Percentiles rank a stretch among this genome's conserved stretches.
phyloP scores from a whole-genome alignment of 2,113 vertebrate genomes.

The Xiphias gladius region DNA sequence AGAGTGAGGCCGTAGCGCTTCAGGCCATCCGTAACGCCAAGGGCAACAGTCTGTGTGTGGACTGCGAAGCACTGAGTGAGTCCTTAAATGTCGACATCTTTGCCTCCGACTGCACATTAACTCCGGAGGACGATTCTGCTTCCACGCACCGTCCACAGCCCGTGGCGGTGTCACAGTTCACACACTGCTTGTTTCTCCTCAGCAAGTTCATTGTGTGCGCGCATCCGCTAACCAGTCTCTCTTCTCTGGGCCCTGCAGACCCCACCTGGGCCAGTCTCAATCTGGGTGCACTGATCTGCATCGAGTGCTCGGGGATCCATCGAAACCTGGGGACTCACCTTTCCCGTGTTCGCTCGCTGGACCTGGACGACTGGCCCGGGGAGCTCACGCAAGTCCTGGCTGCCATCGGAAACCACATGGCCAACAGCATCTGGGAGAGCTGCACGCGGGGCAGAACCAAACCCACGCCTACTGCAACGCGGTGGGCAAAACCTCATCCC shows the following conservation, averaged over 20 bases:
- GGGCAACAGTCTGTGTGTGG: constrained; percentile 95
- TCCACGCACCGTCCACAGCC: not conserved
- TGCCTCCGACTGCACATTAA: not conserved
- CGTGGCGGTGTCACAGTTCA: not conserved
- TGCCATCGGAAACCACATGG: constrained; percentile 93
- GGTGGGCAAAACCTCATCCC: constrained; percentile 76
- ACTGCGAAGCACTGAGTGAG: constrained; percentile 94
- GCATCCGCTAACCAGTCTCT: not conserved
- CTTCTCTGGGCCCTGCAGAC: constrained; percentile 75
- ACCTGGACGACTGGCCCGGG: constrained; percentile 95
- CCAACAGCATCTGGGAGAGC: constrained; percentile 95
- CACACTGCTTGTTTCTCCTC: not conserved
- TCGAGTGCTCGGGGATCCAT: constrained; percentile 97
- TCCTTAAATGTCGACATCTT: constrained; percentile 20
- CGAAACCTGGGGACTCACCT: constrained; percentile 96
- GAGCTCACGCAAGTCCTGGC: constrained; percentile 94
- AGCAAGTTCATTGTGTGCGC: not conserved
- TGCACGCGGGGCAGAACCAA: constrained; percentile 90
- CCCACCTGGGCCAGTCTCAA: constrained; percentile 98
- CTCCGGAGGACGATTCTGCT: not conserved
- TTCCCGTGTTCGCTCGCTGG: constrained; percentile 95
- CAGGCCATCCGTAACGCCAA: constrained; percentile 95
- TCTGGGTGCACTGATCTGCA: constrained; percentile 95
- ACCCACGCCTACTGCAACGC: constrained; percentile 88
- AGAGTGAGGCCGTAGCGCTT: constrained; percentile 95